Percentiles rank a stretch among this genome's conserved stretches.
These are phyloP conservation scores for Phalanger gymnotis DNA, from an alignment of 2,797 vertebrate species.

Conservation along the genomic window DNA sequence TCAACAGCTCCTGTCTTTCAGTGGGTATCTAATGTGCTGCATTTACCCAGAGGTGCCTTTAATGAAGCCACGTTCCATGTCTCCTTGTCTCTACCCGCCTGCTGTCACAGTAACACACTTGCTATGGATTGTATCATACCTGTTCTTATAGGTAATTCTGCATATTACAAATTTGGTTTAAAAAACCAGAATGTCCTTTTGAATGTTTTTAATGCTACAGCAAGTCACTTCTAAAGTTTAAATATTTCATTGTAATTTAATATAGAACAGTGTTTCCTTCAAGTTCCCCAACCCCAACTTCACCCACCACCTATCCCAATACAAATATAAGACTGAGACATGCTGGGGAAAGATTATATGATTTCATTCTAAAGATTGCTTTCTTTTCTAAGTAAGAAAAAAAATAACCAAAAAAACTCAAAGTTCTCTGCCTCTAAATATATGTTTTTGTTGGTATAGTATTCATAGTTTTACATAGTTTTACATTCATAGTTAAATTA, in stretches of 20 bases:
- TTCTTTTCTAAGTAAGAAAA: neutral
- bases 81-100: constrained; percentile 81
- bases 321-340: neutral
- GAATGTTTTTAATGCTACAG: constrained; percentile 16
- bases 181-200: neutral
- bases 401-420: neutral
- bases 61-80: constrained; percentile 81
- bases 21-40: constrained; percentile 82
- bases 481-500: neutral
- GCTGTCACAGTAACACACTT: constrained; percentile 83
- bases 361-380: constrained; percentile 62
- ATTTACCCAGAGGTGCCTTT: constrained; percentile 83
- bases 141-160: constrained; percentile 67
- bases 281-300: neutral
- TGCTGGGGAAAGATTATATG: neutral
- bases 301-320: neutral
- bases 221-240: constrained; percentile 29
- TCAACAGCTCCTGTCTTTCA: constrained; percentile 86
- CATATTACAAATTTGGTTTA: neutral
- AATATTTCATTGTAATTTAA: constrained; percentile 4
- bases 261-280: neutral
- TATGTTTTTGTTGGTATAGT: neutral
- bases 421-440: neutral
- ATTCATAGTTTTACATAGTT: neutral
- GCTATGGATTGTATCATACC: constrained; percentile 76